Base-by-base conservation (phyloP, 2,797 vertebrate species). In the Oceanodroma leucorhoa region DNA sequence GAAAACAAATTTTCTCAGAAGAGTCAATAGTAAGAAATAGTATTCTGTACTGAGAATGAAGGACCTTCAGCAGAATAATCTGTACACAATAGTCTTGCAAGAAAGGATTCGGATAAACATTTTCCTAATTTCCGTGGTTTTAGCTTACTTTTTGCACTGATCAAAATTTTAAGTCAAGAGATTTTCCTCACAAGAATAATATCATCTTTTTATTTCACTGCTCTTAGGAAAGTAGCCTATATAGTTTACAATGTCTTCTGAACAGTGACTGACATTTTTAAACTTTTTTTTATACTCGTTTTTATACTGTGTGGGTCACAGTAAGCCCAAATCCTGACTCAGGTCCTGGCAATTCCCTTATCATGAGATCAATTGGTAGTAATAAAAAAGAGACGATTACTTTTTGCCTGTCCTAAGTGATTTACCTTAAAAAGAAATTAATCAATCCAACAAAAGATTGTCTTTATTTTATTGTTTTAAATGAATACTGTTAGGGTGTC, bases 1-100 rank as follows among this genome's bases (percentile, higher is more conserved):
- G 61, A 76, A 95, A 87, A 83, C 36, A 84, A 53, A n/a, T 66
- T 38, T 93, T 70, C 40, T 87, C 70, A 55, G 54, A 80, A 84
- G 17, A 90, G 29, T 27, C 9, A 82, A 21, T 36, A 94, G 20
- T 77, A 83, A 93, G 54, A 94, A 94, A 78, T 61, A 66, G 13
- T 50, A 76, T 71, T 29, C 27, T 86, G 18, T 67, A 34, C 38
- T 69, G 40, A 81, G 64, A 92, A 83, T n/a, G 20, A 88, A 75
- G 24, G 17, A 15, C 21, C 38, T 57, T 78, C 9, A 72, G 8
- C 13, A 40, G 20, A 90, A 83, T 86, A 84, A 65, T 32, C 14
- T 62, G 1, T 32, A 58, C 4, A 53, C 9, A 77, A 19, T 23
- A 80, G 16, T 29, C 16, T 75, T 75, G 3, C 20, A 92, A 86